Evolutionary conservation across 1,140 invertebrate genomes (phyloP), one percentile per base, ranked within the genome.

Genomic region (Pachypeltis micranthus): DNA sequence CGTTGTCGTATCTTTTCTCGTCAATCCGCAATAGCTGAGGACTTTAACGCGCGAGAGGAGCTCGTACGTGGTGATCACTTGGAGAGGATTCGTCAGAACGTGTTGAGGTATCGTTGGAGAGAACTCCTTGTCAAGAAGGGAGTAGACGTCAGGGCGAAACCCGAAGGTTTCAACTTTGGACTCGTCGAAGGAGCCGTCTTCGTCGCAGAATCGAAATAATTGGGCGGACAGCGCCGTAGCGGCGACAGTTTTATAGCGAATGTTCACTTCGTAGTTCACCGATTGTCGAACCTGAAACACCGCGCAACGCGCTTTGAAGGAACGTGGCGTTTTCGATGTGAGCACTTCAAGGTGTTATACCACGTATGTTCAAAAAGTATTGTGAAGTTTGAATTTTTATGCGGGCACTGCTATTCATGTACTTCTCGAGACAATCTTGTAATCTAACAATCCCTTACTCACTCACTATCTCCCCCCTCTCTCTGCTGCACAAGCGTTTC

Each of bases 141-240:
- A 59, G 31, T 59, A 59, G 14, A 59, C 57, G 57, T 59, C 57
- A 1, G 57, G 57, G 19, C 26, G 31, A n/a, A 59, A 59, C 14
- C 57, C 57, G 16, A 51, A 51, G 19, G 7, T 14, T 7, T 51
- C 47, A 4, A 21, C 12, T 51, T 51, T 51, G 7, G 47, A 14
- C 21, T 51, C 47, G 19, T 51, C 47, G 23, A 51, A 21, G 23
- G 10, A 51, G 31, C 31, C 31, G 47, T 51, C 47, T 21, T 51
- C 47, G 21, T 51, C 21, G 10, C 4, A 16, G 10, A 7, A 21
- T 4, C 47, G 7, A 21, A 16, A 51, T 21, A 51, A 51, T 16
- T 16, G 4, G 4, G 47, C 47, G 4, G 47, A 51, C 4, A 51
- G 47, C 4, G 47, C 47, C 7, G 47, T 14, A 10, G 47, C 47